These are phyloP conservation scores for Danionella dracula DNA, from an alignment of 2,797 vertebrate genomes.

Conservation along the genomic window DNA sequence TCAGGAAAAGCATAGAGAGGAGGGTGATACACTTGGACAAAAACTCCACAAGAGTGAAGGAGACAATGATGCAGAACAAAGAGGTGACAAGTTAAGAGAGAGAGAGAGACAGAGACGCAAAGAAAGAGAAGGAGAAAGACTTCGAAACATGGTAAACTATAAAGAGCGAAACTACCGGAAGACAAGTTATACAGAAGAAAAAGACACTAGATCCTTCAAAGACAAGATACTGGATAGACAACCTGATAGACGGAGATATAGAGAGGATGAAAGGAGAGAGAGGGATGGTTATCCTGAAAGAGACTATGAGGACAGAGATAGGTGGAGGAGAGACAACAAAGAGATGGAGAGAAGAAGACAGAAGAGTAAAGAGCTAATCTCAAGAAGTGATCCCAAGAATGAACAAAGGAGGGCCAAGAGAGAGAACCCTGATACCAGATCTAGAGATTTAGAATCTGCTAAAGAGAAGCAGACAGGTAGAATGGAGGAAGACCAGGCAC, in stretches of 20 bases:
- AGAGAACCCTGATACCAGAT: constrained; percentile 45
- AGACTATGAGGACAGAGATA: constrained; percentile 34
- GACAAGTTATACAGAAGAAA: background rate
- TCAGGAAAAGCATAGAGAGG: constrained; percentile 30
- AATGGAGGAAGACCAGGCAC: constrained; percentile 21
- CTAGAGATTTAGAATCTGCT: constrained; percentile 39
- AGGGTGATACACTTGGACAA: constrained; percentile 5
- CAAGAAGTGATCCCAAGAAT: constrained; percentile 47
- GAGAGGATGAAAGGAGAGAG: constrained; percentile 16
- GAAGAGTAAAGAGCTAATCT: constrained; percentile 53
- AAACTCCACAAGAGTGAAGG: constrained; percentile 54
- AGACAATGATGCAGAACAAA: constrained; percentile 38
- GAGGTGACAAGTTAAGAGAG: background rate
- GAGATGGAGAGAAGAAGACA: constrained; percentile 38
- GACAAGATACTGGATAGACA: constrained; percentile 4
- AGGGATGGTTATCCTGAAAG: constrained; percentile 24
- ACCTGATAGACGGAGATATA: constrained; percentile 27
- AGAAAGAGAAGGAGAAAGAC: constrained; percentile 14
- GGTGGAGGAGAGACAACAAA: constrained; percentile 28
- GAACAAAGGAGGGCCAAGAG: constrained; percentile 35
- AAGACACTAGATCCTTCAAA: constrained; percentile 1
- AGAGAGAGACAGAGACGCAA: constrained; percentile 31
- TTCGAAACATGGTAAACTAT: background rate
- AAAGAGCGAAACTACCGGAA: background rate
- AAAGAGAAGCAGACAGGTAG: background rate